Base-by-base conservation (phyloP, 1,140 invertebrate species). In the Idris sp. region DNA sequence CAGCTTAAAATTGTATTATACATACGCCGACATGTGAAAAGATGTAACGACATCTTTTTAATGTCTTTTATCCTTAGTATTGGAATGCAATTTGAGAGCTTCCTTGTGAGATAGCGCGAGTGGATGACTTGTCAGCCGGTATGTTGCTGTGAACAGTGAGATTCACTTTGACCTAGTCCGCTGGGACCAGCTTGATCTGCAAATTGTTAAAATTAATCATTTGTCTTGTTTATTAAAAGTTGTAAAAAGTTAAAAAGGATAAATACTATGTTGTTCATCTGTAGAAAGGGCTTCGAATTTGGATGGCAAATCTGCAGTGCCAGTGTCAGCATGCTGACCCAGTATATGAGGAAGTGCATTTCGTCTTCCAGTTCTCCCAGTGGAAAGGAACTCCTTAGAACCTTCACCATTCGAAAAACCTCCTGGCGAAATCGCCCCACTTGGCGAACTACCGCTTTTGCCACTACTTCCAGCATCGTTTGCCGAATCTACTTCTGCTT, bases 271-370 rank as follows among this genome's bases (percentile, higher is more conserved):
- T 54, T 69, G 61, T 14, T 64, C 59, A 35, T 87, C 87, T 26
- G 91, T 91, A 1, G 88, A 87, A 8, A 93, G 85, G n/a, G 89
- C 88, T 62, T 92, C 89, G 36, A 96, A 84, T 69, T 90, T 88
- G 41, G 91, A 89, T 0, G 93, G 91, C 67, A 95, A 86, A 79
- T 92, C 92, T 22, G 91, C 91, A 0, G 93, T 92, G 22, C 89
- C 90, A n/a, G 91, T 88, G 30, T 90, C 88, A 8, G 91, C 89
- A 51, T 91, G 89, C 26, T 90, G 89, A 26, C 91, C 89, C 13
- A 92, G 84, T 49, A 94, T 94, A 76, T 95, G 91, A 1, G 93
- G 91, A 83, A 96, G 85, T 1, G 94, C 94, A 83, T 96, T 95
- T 54, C 94, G 85, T 33, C 94, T 88, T 4, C 94, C 94, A 1